Evolutionary conservation across 2,113 vertebrate genomes (phyloP), one percentile per base, ranked within the genome.

Genomic region (Ibidorhyncha struthersii): DNA sequence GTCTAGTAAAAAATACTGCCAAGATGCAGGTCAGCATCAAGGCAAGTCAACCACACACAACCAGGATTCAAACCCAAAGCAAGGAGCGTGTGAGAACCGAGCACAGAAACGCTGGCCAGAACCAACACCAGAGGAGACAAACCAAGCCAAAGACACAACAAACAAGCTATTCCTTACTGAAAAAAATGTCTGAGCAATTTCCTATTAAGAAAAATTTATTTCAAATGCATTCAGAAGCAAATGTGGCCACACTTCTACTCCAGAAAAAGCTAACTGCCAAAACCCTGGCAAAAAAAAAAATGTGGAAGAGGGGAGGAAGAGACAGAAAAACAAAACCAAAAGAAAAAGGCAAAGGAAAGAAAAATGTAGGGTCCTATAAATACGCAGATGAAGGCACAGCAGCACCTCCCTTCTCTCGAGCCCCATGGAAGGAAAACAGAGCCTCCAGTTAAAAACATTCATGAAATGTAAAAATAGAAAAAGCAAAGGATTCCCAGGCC

Each of bases 401-500:
- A 86, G 45, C 12, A 27, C 26, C 58, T 90, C 59, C 18, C 26
- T 95, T 79, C 71, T 92, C 78, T 65, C 47, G 82, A 79, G 47
- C 49, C 49, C 16, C 38, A 58, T 21, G 34, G 77, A 90, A 91
- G 53, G 56, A 96, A 97, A 97, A 96, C 11, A 87, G 81, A 94
- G 29, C 77, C 70, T 96, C 49, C 67, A 88, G 90, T 86, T 91
- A 93, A 85, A 55, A 92, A 93, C 76, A 84, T 89, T 86, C 49
- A 77, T 41, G 67, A 88, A 86, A 86, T 23, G 18, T 71, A 93
- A 97, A 94, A 88, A 81, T 41, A 89, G 85, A 95, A 94, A 76
- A 96, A 93, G 72, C 32, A 69, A 74, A 95, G 53, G 29, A 95
- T 92, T 93, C 62, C 70, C 56, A 67, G 71, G 76, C 62, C 63